Conservation (phyloP, 2,888 invertebrate species). For the Campaea margaritaria region DNA sequence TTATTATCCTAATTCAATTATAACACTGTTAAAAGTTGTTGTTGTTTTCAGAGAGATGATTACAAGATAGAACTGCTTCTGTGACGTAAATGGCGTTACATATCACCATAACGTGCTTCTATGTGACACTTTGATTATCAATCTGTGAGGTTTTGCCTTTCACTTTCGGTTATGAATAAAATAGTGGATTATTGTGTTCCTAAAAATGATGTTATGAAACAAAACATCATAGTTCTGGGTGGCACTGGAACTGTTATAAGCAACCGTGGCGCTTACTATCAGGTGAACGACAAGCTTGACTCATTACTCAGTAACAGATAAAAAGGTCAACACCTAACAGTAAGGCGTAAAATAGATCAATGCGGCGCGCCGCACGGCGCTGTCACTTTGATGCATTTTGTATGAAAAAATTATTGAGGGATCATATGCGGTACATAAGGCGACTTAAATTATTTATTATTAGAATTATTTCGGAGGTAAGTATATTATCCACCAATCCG, state of each 20-base stretch:
- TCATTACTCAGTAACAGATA: too few relatives aligned
- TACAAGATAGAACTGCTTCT: neutral
- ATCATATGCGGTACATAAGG: too few relatives aligned
- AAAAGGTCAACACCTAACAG: too few relatives aligned
- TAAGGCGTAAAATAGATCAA: too few relatives aligned
- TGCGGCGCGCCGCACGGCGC: too few relatives aligned
- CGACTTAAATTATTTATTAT: too few relatives aligned
- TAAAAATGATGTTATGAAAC: neutral
- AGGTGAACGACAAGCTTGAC: too few relatives aligned
- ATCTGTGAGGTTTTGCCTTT: conserved; percentile 22
- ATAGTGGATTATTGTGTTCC: neutral
- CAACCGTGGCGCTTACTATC: too few relatives aligned
- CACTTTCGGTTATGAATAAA: conserved; percentile 21
- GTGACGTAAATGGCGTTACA: neutral
- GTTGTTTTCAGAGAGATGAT: neutral
- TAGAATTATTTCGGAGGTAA: too few relatives aligned
- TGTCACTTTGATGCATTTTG: too few relatives aligned
- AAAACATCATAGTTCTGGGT: neutral
- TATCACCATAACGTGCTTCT: conserved; percentile 8
- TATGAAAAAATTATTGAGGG: too few relatives aligned
- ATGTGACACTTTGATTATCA: conserved; percentile 19
- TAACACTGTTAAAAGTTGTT: neutral
- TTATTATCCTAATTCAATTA: neutral
- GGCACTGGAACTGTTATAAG: neutral
- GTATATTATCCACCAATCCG: too few relatives aligned